Evolutionary conservation across 1,140 invertebrate genomes (phyloP), one percentile per base, ranked within the genome.

Genomic region (Epicauta chinensis): DNA sequence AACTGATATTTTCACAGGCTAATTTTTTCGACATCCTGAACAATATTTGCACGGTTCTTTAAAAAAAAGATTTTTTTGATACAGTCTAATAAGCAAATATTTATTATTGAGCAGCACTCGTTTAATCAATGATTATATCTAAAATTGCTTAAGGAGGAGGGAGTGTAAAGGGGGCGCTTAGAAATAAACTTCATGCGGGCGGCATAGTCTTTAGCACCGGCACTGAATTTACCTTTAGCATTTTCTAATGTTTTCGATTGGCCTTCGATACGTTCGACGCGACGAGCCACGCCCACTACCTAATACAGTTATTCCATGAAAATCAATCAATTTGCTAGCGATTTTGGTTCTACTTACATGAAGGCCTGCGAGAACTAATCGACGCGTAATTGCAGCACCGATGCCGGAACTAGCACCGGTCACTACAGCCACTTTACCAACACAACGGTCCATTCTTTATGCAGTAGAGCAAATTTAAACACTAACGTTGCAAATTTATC

Each of bases 401-500:
- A 30, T 30, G 34, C 43, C 38, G 51, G 31, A 44, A 32, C 40
- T 30, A 72, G 72, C 30, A 43, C 55, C 41, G 34, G 78, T 76
- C 38, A 16, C 54, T 14, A 41, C 11, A 41, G 16, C 39, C 11
- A 16, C 11, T 11, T 15, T n/a, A 13, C 13, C 16, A 13, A 13
- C 11, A 3, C 11, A 41, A 12, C n/a, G 10, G 51, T 2, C 17
- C 11, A 12, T 39, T 30, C 23, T 14, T 13, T 6, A 3, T 29
- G 13, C 16, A 31, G 16, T 15, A 12, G 11, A 13, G 29, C 9
- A 30, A 45, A 17, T 51, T 23, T 43, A 34, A n/a, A 1, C 55
- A 37, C 36, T 35, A 55, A 51, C 34, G 23, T 44, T 14, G 53
- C 82, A 6, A 63, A 74, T 15, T 59, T 90, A 23, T 75, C 77